A percentile compares a stretch with the other conserved stretches of the same genome.
These are phyloP conservation scores for Archivesica marissinica DNA, from an alignment of 1,140 invertebrate genomes.

Conservation along the genomic window DNA sequence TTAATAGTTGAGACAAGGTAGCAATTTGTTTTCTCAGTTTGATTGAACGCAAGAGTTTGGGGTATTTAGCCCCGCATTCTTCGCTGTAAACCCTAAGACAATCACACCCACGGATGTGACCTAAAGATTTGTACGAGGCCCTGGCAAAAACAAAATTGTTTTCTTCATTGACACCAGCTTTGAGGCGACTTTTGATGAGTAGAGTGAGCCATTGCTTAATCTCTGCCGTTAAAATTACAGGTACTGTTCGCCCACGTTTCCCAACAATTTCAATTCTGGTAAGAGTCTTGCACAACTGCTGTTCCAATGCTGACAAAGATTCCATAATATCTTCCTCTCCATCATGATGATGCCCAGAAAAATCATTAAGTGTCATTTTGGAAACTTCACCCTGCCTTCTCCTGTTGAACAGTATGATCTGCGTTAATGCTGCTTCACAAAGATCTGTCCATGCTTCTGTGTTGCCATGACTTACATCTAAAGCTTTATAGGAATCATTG, in stretches of 20 bases:
- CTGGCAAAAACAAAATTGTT: slow-evolving; percentile 62
- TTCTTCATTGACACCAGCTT: not conserved
- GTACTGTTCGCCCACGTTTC: slow-evolving; percentile 56
- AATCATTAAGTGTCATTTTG: not conserved
- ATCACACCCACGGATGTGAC: slow-evolving; percentile 41
- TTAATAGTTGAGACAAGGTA: slow-evolving; percentile 58
- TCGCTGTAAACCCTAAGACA: slow-evolving; percentile 24
- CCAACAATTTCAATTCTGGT: slow-evolving; percentile 43
- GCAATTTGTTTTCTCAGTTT: slow-evolving; percentile 71
- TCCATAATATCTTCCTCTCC: not conserved
- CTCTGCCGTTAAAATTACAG: slow-evolving; percentile 22
- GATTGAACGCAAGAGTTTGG: slow-evolving; percentile 75
- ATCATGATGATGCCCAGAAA: not conserved
- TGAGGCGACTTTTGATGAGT: not conserved
- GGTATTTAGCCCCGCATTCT: slow-evolving; percentile 38
- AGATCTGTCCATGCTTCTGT: slow-evolving; percentile 10
- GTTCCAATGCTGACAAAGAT: slow-evolving; percentile 43
- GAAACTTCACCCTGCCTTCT: slow-evolving; percentile 13
- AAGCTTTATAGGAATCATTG: not conserved
- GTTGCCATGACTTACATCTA: not conserved
- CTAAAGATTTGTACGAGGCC: not conserved
- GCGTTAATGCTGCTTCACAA: not conserved
- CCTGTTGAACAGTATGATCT: slow-evolving; percentile 32
- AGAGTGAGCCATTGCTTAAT: not conserved
- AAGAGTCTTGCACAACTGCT: not conserved